phyloP scores from a whole-genome alignment of 64 coral and sea anemone genomes.

The Montipora efflorescens region DNA sequence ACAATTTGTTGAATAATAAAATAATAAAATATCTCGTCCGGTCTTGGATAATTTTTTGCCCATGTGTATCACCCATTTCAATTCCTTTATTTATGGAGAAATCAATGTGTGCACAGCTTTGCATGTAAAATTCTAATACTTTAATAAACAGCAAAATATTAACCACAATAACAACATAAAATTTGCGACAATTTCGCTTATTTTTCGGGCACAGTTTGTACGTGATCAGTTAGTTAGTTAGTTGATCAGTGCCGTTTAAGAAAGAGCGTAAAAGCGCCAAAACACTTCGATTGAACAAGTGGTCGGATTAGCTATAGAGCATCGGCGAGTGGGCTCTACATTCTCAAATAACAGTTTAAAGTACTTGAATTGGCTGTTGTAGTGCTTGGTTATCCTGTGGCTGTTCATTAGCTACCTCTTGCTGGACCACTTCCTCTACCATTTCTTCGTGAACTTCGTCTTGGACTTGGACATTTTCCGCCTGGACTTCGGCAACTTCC shows the following conservation, averaged over 20 bases:
- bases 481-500: neutral
- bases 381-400: neutral
- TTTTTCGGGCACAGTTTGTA: neutral
- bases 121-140: neutral
- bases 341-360: neutral
- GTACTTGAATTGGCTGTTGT: neutral
- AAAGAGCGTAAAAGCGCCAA: neutral
- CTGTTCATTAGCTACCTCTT: neutral
- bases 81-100: no score
- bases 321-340: neutral
- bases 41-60: no score
- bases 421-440: neutral
- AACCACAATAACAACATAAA: neutral
- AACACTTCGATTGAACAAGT: neutral
- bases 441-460: neutral
- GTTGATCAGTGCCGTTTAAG: neutral
- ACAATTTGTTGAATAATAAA: no score
- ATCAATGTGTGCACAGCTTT: neutral
- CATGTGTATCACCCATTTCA: no score
- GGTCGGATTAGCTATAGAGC: neutral
- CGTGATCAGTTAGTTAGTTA: no score
- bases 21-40: no score
- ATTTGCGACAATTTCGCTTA: neutral
- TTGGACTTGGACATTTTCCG: neutral
- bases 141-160: neutral